Evolutionary conservation across 2,888 invertebrate species (phyloP).

Genomic region (Meganola albula): DNA sequence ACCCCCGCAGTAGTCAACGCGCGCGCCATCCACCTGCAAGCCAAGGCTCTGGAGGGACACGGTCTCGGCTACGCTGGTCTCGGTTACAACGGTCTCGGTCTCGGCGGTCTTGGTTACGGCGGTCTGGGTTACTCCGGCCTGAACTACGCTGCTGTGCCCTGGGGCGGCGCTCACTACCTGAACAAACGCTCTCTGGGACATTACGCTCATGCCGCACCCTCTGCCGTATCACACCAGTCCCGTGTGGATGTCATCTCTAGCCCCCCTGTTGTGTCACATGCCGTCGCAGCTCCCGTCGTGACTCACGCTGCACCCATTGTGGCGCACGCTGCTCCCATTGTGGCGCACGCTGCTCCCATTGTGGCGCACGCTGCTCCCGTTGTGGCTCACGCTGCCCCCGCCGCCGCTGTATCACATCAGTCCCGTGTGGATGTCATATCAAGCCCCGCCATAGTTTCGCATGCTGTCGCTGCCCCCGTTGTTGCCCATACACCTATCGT

Average conservation of each 20-base stretch:
- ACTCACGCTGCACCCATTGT: constrained; percentile 40
- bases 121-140: constrained; percentile 27
- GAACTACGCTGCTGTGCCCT: too few species aligned
- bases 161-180: constrained; percentile 39
- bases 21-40: constrained; percentile 44
- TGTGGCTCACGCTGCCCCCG: constrained; percentile 33
- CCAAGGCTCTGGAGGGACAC: constrained; percentile 27
- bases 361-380: constrained; percentile 16
- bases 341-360: constrained; percentile 30
- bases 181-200: constrained; percentile 49
- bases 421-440: constrained; percentile 48
- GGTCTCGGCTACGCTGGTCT: constrained; percentile 24
- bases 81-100: constrained; percentile 33
- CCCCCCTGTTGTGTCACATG: constrained; percentile 36
- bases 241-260: constrained; percentile 35
- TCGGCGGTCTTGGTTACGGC: constrained; percentile 19
- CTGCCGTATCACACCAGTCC: constrained; percentile 73
- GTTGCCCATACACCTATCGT: constrained; percentile 32
- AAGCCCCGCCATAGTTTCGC: constrained; percentile 33
- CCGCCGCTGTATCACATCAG: constrained; percentile 51
- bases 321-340: constrained; percentile 30
- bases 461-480: constrained; percentile 34
- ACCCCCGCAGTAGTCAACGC: constrained; percentile 50
- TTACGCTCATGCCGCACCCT: constrained; percentile 45
- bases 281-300: constrained; percentile 38